Evolutionary conservation across 2,797 vertebrate genomes (phyloP), one percentile per base, ranked within the genome.

Genomic region (Micromesistius poutassou): DNA sequence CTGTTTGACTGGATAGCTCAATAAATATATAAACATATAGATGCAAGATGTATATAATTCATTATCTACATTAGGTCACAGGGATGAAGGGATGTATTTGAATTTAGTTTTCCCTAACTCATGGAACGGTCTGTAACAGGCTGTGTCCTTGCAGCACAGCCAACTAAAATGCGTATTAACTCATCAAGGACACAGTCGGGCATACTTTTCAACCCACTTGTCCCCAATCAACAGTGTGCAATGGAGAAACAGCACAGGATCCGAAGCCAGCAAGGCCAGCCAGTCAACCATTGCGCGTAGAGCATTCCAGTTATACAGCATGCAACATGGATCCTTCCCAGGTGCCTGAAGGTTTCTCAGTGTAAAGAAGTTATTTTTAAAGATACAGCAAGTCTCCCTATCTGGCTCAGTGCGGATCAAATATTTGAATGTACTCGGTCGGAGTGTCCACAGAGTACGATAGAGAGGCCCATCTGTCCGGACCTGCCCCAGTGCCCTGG

Each of bases 381-480:
- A 14, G 14, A 22, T 6, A 50, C 46, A 50, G 19, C 6, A 50
- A 19, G 55, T 62, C 3, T 22, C 22, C 50, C 55, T 62, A 25
- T 25, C 55, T 8, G 55, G 55, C 55, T n/a, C 46, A 25, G 55
- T 10, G 16, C 50, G 5, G 50, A 16, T 70, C 80, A 83, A 91
- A 84, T 77, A 74, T 84, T 85, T 80, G 35, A 81, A 30, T 55
- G 74, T 66, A 82, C 68, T 78, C 74, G 77, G n/a, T n/a, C n/a
- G 77, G 74, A 80, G 80, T 87, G 82, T 83, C 68, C 74, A 76
- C 75, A 33, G 73, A 81, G 82, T 87, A 79, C 79, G 79, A 80
- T 79, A 72, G 77, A 83, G 78, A 74, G 30, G 80, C 78, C 88
- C 88, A 92, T 89, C 90, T 90, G 90, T 89, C 76, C 10, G 75